Conservation (phyloP, 2,797 vertebrate species). For the Mormyrops attenuatus region DNA sequence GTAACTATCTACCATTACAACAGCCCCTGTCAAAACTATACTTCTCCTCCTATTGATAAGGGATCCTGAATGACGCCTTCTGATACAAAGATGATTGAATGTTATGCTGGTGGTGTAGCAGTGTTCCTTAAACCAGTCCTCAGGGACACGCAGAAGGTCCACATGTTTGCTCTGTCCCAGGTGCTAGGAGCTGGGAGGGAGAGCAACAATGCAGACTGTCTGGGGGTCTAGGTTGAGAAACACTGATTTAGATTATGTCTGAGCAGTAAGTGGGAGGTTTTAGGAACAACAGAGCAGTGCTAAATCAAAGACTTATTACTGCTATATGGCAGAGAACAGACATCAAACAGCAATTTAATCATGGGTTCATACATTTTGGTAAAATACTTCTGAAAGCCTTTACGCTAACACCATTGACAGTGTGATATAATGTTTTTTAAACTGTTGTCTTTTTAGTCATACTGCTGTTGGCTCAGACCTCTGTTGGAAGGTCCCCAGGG, state of each 20-base stretch:
- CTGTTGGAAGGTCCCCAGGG: neutral
- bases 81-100: neutral
- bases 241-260: neutral
- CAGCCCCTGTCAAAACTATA: neutral
- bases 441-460: neutral
- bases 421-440: neutral
- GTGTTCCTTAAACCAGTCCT: neutral
- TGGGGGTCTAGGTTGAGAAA: neutral
- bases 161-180: neutral
- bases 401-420: neutral
- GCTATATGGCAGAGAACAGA: neutral
- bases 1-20: slow-evolving; percentile 51
- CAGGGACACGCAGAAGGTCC: neutral
- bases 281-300: neutral
- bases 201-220: neutral
- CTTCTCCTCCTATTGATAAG: neutral
- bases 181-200: neutral
- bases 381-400: neutral
- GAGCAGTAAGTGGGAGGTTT: neutral
- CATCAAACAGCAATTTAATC: neutral
- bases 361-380: neutral
- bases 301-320: neutral
- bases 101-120: neutral
- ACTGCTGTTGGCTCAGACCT: neutral
- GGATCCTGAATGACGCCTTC: neutral